Conservation (phyloP, 2,888 invertebrate genomes). For the Caenorhabditis becei region DNA sequence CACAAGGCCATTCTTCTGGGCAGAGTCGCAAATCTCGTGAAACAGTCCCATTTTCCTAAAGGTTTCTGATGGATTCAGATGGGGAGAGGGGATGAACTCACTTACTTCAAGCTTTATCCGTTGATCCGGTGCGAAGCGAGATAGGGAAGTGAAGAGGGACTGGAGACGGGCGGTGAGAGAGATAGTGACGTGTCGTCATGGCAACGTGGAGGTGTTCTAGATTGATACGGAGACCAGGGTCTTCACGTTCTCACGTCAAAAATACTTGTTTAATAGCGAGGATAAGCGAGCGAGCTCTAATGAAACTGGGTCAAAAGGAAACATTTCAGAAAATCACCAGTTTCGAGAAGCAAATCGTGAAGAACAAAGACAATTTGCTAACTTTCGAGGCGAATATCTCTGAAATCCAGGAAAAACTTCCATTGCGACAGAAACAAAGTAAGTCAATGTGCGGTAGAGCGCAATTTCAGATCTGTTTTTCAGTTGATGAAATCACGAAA, state of each 20-base stretch:
- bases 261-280: background rate
- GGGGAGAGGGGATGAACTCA: background rate
- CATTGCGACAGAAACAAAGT: constrained; percentile 36
- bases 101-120: constrained; percentile 46
- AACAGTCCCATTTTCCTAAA: constrained; percentile 58
- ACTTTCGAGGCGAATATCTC: constrained; percentile 42
- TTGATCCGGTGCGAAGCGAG: constrained; percentile 7
- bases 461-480: background rate
- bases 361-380: constrained; percentile 39
- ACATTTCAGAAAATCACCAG: constrained; percentile 35
- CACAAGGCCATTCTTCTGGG: constrained; percentile 44
- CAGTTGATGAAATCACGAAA: constrained; percentile 52
- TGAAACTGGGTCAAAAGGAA: no score
- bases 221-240: background rate
- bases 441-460: background rate
- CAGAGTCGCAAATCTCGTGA: constrained; percentile 55
- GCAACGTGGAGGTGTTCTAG: background rate
- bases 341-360: constrained; percentile 28
- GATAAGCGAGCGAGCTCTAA: no score
- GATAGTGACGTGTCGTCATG: background rate
- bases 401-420: constrained; percentile 38
- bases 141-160: constrained; percentile 15
- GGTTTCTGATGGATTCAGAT: background rate
- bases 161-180: background rate
- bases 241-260: background rate